Evolutionary conservation across 2,888 invertebrate species (phyloP), one percentile per base, ranked within the genome.

Genomic region (Macaria notata): DNA sequence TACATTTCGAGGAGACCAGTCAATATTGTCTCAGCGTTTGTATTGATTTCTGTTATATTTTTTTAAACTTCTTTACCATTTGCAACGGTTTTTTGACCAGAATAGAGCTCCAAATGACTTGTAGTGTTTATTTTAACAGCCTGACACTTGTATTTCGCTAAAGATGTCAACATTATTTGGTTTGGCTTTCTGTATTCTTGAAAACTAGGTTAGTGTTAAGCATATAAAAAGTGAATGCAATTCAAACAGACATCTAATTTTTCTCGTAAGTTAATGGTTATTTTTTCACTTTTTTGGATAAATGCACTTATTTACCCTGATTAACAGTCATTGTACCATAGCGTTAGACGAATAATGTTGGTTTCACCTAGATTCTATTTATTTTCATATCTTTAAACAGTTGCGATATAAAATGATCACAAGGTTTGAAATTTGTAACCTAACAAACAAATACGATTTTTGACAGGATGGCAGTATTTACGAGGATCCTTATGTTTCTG

Each of bases 391-490:
- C 1, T 19, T 19, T 19, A 19, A 19, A 19, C 19, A 2, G 19
- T 19, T 19, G 19, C 19, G 19, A 19, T 19, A 19, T 19, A 19
- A 19, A 19, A 19, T 19, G 19, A 19, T 19, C 19, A 19, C 19
- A 19, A 19, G 19, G 19, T 19, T 19, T 19, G 19, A 19, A 19
- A 19, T 19, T 19, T 19, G 19, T 19, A 2, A 19, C 1, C 1
- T 19, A 19, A 19, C 19, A 19, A 19, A 19, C 19, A 19, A 19
- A 19, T 19, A 19, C 19, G 19, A 19, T 19, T 19, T 19, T 19
- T 19, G 19, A 19, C 51, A 81, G 80, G 75, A 70, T 61, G 68
- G 68, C 30, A 63, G 73, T 33, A 59, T 66, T 56, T 63, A 71
- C 3, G 68, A 70, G 36, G 73, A 77, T 31, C 68, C 68, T 9